These are phyloP conservation scores for Epinotia demarniana DNA, from an alignment of 2,888 invertebrate species.

Conservation along the genomic window DNA sequence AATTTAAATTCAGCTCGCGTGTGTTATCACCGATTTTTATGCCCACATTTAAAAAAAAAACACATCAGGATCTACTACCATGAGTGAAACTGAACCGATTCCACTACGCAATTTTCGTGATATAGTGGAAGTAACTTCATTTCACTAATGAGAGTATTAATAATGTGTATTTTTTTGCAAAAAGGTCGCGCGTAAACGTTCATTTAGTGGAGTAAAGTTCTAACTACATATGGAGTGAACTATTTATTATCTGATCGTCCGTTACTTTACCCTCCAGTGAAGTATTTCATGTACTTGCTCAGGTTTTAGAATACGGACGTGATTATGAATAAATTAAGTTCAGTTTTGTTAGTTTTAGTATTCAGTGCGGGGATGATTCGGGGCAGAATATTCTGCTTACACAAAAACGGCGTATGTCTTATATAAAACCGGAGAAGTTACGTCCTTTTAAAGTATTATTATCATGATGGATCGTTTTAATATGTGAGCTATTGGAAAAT, in stretches of 20 bases:
- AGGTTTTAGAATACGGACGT: conserved; percentile 52
- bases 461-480: conserved; percentile 25
- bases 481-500: conserved; percentile 31
- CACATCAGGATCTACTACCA: too few species aligned
- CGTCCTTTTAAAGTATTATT: not conserved
- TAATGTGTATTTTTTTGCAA: too few species aligned
- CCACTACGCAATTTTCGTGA: too few species aligned
- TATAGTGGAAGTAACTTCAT: too few species aligned
- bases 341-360: conserved; percentile 51
- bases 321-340: conserved; percentile 69
- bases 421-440: not conserved
- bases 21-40: too few species aligned
- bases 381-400: not conserved
- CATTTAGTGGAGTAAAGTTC: not conserved
- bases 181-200: too few species aligned
- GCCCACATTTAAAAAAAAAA: too few species aligned
- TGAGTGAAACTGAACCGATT: too few species aligned
- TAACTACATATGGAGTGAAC: not conserved
- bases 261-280: not conserved
- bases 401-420: not conserved
- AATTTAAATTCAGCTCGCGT: too few species aligned
- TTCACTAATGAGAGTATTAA: too few species aligned
- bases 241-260: conserved; percentile 9
- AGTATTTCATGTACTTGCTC: conserved; percentile 21
- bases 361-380: conserved; percentile 38